Conservation (phyloP, 2,888 invertebrate species). For the Eupithecia pulchellata region DNA sequence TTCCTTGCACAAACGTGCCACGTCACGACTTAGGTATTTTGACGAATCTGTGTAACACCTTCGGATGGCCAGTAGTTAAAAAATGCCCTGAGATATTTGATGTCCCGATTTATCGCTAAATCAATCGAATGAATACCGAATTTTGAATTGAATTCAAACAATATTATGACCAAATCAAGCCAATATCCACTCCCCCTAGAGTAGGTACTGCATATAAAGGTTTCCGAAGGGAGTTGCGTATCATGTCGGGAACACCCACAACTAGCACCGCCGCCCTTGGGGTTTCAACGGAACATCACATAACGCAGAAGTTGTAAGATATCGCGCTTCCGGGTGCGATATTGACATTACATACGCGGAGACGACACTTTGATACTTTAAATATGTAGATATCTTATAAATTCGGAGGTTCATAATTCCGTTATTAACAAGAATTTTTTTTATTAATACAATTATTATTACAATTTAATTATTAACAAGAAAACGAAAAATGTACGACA, state of each 20-base stretch:
- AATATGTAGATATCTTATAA: not conserved
- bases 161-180: not conserved
- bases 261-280: slow-evolving; percentile 61
- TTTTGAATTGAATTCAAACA: not conserved
- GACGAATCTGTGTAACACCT: too few relatives aligned
- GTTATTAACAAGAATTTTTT: not conserved
- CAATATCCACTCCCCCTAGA: not conserved
- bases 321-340: slow-evolving; percentile 77
- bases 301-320: slow-evolving; percentile 78
- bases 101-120: too few relatives aligned
- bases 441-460: too few relatives aligned
- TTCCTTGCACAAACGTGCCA: too few relatives aligned
- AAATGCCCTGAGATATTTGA: too few relatives aligned
- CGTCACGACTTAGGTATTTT: too few relatives aligned
- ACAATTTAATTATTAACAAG: not conserved
- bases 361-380: slow-evolving; percentile 57
- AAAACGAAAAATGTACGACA: too few relatives aligned
- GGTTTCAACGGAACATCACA: slow-evolving; percentile 75
- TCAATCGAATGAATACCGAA: not conserved
- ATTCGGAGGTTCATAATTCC: not conserved
- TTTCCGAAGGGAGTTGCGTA: slow-evolving; percentile 68
- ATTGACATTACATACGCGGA: slow-evolving; percentile 52
- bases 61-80: too few relatives aligned
- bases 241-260: slow-evolving; percentile 74
- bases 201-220: slow-evolving; percentile 46